These are phyloP conservation scores for Procambarus virginalis DNA, from an alignment of 1,140 invertebrate species.

Conservation along the genomic window DNA sequence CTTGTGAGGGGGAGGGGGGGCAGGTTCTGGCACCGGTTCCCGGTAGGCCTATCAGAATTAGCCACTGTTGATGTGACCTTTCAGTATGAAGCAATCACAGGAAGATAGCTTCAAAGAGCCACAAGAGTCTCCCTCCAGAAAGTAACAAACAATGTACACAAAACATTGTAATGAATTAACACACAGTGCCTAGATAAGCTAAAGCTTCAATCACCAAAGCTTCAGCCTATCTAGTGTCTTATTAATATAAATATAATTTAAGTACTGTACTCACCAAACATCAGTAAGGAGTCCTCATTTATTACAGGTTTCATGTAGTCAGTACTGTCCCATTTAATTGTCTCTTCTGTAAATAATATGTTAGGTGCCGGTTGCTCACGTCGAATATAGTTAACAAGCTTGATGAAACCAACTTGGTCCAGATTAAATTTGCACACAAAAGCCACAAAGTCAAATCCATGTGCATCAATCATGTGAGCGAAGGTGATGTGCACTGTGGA, in stretches of 20 bases:
- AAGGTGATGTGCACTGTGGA: background rate
- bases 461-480: conserved; percentile 41
- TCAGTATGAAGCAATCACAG: too few relatives aligned
- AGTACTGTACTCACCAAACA: conserved; percentile 81
- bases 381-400: conserved; percentile 90
- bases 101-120: too few relatives aligned
- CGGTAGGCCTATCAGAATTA: too few relatives aligned
- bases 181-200: too few relatives aligned
- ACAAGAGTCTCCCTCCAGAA: too few relatives aligned
- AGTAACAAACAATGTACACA: too few relatives aligned
- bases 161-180: too few relatives aligned
- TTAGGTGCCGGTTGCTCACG: conserved; percentile 78
- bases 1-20: too few relatives aligned
- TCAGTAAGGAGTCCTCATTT: conserved; percentile 87
- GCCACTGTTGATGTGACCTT: too few relatives aligned
- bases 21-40: too few relatives aligned
- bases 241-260: conserved; percentile 12
- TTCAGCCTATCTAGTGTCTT: background rate
- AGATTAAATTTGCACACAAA: conserved; percentile 23
- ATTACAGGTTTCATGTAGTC: conserved; percentile 84
- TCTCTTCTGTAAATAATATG: conserved; percentile 74
- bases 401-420: conserved; percentile 77
- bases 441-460: conserved; percentile 28
- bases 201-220: background rate
- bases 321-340: conserved; percentile 81